Evolutionary conservation across 2,113 vertebrate genomes (phyloP), one percentile per base, ranked within the genome.

Genomic region (Thamnaconus septentrionalis): DNA sequence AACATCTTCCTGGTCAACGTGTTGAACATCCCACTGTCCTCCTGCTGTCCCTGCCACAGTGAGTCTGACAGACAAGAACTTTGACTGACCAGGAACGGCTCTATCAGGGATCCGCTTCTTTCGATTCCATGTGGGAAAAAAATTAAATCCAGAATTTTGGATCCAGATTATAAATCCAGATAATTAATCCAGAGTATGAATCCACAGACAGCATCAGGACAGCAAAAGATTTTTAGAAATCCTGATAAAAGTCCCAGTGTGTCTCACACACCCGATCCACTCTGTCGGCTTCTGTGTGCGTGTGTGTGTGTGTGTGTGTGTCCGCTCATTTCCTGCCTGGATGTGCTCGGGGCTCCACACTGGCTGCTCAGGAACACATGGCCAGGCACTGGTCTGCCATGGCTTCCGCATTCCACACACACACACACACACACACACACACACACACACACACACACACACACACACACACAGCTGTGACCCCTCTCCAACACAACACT

Each of bases 281-380:
- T 81, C 71, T 78, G 61, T 66, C 67, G 58, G 61, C 74, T 76
- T 64, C 64, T 58, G 60, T 56, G 49, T 76, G 66, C 2, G 49
- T 60, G 53, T 61, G 65, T 52, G 53, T 70, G 69, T 4, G 45
- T 50, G 59, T 53, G 60, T 60, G 58, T 58, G 71, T 65, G 59
- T 64, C 43, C 78, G 64, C 72, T 89, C 79, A 87, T 90, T 85
- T 91, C 89, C 90, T 88, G 88, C 64, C 64, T 81, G 73, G 47
- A 53, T 71, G 79, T 80, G 81, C 64, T 87, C 59, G 72, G 73
- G 81, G 53, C 42, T 81, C 51, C 65, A 78, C 69, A 59, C 76
- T 79, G 67, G 52, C 74, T 68, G 73, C 61, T 67, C 76, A 79
- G 61, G 81, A 79, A 90, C 84, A 89, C 78, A 84, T 87, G 84